A percentile compares a stretch with the other conserved stretches of the same genome.
These are phyloP conservation scores for Sylvietta virens DNA, from an alignment of 2,113 vertebrate genomes.

Conservation along the genomic window DNA sequence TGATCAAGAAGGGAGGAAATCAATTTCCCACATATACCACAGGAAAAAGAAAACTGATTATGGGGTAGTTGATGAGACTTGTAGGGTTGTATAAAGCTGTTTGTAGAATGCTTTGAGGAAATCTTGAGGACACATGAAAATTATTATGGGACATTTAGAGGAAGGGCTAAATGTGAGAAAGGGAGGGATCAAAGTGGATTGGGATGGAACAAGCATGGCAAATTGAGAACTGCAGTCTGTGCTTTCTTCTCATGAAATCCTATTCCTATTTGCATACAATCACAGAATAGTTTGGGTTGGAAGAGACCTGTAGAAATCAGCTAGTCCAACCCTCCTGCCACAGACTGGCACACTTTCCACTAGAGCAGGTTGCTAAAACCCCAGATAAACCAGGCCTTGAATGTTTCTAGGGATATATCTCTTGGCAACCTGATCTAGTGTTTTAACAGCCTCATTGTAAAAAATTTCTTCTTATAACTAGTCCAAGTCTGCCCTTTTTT, in stretches of 20 bases:
- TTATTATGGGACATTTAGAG: not conserved
- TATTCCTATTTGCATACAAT: not conserved
- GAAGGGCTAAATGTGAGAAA: not conserved
- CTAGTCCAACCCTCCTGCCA: not conserved
- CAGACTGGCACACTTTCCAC: too few species aligned
- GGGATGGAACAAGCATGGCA: not conserved
- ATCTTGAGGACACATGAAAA: not conserved
- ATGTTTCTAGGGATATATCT: not conserved
- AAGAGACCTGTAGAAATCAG: not conserved
- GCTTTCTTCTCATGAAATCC: not conserved
- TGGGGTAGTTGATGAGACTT: not conserved
- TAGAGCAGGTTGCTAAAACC: not conserved
- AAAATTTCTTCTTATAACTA: not conserved
- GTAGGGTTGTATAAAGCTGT: not conserved
- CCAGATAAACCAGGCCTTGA: not conserved
- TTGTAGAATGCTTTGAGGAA: not conserved
- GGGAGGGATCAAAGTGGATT: not conserved
- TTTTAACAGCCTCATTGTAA: not conserved
- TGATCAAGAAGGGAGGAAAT: not conserved
- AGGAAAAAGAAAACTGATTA: not conserved
- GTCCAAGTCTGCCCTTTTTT: not conserved
- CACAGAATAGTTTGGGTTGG: not conserved
- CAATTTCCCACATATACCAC: not conserved
- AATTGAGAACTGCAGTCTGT: not conserved
- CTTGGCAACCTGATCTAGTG: not conserved